phyloP scores from a whole-genome alignment of 2,888 invertebrate genomes.

The Tolmerus cingulatus region DNA sequence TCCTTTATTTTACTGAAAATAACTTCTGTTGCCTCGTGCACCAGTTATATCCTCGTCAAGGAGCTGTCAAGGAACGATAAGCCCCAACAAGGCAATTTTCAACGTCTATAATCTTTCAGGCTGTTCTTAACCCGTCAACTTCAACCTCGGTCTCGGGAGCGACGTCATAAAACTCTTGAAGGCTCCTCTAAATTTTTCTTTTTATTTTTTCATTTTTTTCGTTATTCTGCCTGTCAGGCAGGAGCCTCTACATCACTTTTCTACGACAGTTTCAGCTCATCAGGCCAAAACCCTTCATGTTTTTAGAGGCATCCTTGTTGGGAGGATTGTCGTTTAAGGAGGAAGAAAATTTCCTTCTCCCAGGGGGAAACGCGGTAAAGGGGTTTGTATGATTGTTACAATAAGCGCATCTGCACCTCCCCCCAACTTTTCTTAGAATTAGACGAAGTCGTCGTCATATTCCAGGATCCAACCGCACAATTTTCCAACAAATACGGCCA shows the following conservation, averaged over 20 bases:
- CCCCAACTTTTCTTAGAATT: not conserved
- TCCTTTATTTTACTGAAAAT: not conserved
- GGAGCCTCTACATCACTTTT: not conserved
- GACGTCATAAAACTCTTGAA: not conserved
- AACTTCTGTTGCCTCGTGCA: not conserved
- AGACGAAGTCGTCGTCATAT: not conserved
- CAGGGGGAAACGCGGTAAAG: not conserved
- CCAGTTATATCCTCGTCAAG: not conserved
- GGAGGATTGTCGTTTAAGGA: not conserved
- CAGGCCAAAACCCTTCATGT: not conserved
- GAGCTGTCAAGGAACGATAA: not conserved
- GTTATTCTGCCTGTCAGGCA: not conserved
- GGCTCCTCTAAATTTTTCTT: not conserved
- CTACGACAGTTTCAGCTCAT: not conserved
- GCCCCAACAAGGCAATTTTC: not conserved
- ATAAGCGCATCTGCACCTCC: not conserved
- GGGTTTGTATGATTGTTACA: not conserved
- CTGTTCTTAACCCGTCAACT: constrained; percentile 1
- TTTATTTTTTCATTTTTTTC: not conserved
- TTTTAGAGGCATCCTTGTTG: not conserved
- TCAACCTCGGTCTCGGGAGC: not conserved
- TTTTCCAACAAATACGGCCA: not conserved
- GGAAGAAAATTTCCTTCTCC: not conserved
- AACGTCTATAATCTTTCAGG: not conserved
- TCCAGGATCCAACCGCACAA: not conserved